These are phyloP conservation scores for Yponomeuta cagnagella DNA, from an alignment of 2,888 invertebrate species.

Conservation along the genomic window DNA sequence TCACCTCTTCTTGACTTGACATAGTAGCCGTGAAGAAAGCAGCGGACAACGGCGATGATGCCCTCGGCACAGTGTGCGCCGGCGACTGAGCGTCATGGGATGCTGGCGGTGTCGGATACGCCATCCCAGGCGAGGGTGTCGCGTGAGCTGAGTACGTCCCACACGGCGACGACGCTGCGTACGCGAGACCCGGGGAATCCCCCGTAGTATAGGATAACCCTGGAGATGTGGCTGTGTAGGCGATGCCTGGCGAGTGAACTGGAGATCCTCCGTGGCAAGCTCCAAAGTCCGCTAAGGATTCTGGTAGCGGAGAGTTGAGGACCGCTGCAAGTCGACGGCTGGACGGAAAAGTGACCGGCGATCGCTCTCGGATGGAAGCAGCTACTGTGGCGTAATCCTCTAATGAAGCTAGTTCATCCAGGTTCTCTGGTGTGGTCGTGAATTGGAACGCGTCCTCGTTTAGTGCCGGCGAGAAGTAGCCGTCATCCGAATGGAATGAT, in stretches of 20 bases:
- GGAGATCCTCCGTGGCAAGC: conserved; percentile 81
- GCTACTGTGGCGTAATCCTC: conserved; percentile 78
- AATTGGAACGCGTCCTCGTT: conserved; percentile 86
- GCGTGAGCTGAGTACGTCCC: conserved; percentile 51
- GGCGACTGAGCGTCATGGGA: conserved; percentile 89
- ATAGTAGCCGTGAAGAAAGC: conserved; percentile 90
- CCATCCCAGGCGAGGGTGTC: conserved; percentile 80
- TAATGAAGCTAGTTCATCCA: conserved; percentile 78
- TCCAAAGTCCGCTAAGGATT: conserved; percentile 88
- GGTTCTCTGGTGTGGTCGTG: conserved; percentile 76
- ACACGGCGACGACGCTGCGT: conserved; percentile 57
- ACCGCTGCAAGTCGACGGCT: conserved; percentile 86
- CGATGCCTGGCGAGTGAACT: conserved; percentile 68
- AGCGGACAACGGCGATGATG: conserved; percentile 87
- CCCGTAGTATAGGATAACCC: conserved; percentile 87
- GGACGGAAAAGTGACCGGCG: conserved; percentile 76
- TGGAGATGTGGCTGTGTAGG: conserved; percentile 69
- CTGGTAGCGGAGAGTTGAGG: conserved; percentile 85
- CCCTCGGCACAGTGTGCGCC: conserved; percentile 78
- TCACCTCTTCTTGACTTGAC: conserved; percentile 87
- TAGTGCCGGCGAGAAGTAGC: conserved; percentile 78
- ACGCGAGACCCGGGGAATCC: conserved; percentile 61
- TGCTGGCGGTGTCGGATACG: conserved; percentile 92
- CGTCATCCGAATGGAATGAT: conserved; percentile 78
- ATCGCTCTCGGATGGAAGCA: conserved; percentile 74